Evolutionary conservation across 2,797 vertebrate species (phyloP).

Genomic region (Dallia pectoralis): DNA sequence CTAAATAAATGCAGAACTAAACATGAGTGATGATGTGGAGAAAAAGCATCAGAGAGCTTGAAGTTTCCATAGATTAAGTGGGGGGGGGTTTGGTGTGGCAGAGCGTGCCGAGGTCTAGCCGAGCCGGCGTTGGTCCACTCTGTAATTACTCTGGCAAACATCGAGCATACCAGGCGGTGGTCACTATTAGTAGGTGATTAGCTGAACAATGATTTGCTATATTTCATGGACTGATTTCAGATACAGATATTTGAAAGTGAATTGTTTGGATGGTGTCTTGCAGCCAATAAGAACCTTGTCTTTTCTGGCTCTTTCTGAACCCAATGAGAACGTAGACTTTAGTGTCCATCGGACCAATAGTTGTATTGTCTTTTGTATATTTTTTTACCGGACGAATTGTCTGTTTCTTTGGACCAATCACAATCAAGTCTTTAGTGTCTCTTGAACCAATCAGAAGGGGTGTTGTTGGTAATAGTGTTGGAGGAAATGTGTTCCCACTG

Average conservation of each 20-base stretch:
- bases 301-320: neutral
- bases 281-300: neutral
- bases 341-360: neutral
- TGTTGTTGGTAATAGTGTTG: conserved; percentile 12
- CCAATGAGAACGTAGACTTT: neutral
- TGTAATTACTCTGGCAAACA: conserved; percentile 3
- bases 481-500: conserved; percentile 12
- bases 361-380: too few species aligned
- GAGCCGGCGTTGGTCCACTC: conserved; percentile 2
- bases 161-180: neutral
- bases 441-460: too few species aligned
- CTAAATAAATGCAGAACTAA: conserved; percentile 28
- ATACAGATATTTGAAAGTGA: neutral
- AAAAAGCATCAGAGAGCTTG: neutral
- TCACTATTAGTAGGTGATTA: conserved; percentile 14
- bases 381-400: too few species aligned
- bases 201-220: conserved; percentile 26
- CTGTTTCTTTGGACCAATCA: too few species aligned
- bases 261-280: neutral
- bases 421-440: too few species aligned
- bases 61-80: conserved; percentile 15
- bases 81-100: conserved; percentile 13
- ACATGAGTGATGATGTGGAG: conserved; percentile 15
- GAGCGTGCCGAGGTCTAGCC: neutral
- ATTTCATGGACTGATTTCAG: conserved; percentile 12